Evolutionary conservation across 2,113 vertebrate genomes (phyloP), one percentile per base, ranked within the genome.

Genomic region (Trogon surrucura): DNA sequence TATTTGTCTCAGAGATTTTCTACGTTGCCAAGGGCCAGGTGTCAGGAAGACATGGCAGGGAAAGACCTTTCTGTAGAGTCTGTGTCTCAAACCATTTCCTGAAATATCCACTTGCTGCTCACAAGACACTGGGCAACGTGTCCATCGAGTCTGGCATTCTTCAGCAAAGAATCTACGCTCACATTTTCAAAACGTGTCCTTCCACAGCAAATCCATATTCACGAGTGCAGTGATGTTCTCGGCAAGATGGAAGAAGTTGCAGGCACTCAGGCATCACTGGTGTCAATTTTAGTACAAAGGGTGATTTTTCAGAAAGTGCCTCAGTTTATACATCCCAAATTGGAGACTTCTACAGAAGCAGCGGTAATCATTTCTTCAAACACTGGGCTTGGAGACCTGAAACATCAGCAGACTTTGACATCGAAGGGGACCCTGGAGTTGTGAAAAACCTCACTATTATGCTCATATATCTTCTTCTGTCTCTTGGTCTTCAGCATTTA

Each of bases 361-460:
- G 29, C 2, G 7, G 45, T 11, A 22, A 20, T 27, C 0, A 0
- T 19, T 60, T 54, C 65, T 72, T 38, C 22, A 47, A 53, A 41
- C 51, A 26, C 25, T 9, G n/a, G 14, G 15, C 45, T 48, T 25
- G 11, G 45, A 30, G 50, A 54, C 10, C 47, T 21, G 30, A 53
- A 36, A 14, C 23, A 26, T 26, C 51, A 48, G 9, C 57, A 30
- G 29, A 64, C 9, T 53, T 30, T 20, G n/a, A 44, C 45, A 44
- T 26, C 38, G 32, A 23, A n/a, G 29, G 17, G 23, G n/a, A 27
- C 29, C 7, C 16, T 34, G 36, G 36, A 47, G 36, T 15, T 56
- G 11, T 32, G 23, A 69, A 26, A 65, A 77, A 65, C 17, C 29
- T 53, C 57, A 29, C 17, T 54, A 41, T 54, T 23, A 21, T 17